phyloP scores from a whole-genome alignment of 2,888 invertebrate species.

The Phengaris alcon region DNA sequence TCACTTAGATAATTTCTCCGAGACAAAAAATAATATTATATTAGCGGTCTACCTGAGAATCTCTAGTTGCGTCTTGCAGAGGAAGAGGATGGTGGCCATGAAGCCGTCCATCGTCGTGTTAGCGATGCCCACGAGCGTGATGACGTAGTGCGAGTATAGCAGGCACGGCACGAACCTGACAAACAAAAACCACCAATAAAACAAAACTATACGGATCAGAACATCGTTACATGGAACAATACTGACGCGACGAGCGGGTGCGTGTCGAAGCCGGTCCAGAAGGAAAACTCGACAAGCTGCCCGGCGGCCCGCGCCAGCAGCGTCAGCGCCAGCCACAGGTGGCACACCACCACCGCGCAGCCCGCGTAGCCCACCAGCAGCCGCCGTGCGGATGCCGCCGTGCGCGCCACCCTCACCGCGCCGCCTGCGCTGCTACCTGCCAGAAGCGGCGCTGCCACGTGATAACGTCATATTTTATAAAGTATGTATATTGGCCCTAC shows the following conservation, averaged over 20 bases:
- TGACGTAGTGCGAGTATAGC: conserved; percentile 63
- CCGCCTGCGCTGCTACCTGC: conserved; percentile 25
- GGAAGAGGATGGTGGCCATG: conserved; percentile 61
- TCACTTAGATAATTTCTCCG: no score
- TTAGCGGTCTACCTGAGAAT: conserved; percentile 52
- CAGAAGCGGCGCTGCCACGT: conserved; percentile 34
- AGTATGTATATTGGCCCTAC: no score
- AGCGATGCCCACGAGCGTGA: conserved; percentile 67
- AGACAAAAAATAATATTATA: no score
- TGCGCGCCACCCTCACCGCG: conserved; percentile 31
- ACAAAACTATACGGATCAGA: neutral
- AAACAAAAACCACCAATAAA: neutral
- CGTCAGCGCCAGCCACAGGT: conserved; percentile 59
- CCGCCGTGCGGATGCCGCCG: conserved; percentile 42
- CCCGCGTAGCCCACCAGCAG: conserved; percentile 45
- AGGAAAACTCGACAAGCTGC: conserved; percentile 50
- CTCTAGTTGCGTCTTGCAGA: conserved; percentile 60
- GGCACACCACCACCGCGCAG: conserved; percentile 59
- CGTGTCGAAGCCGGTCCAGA: conserved; percentile 41
- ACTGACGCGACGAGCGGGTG: conserved; percentile 35
- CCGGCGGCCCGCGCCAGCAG: conserved; percentile 45
- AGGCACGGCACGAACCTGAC: conserved; percentile 52
- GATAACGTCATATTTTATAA: neutral
- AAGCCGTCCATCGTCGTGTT: conserved; percentile 74
- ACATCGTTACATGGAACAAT: neutral